Conservation (phyloP, 2,797 vertebrate genomes). For the Malurus splendens region DNA sequence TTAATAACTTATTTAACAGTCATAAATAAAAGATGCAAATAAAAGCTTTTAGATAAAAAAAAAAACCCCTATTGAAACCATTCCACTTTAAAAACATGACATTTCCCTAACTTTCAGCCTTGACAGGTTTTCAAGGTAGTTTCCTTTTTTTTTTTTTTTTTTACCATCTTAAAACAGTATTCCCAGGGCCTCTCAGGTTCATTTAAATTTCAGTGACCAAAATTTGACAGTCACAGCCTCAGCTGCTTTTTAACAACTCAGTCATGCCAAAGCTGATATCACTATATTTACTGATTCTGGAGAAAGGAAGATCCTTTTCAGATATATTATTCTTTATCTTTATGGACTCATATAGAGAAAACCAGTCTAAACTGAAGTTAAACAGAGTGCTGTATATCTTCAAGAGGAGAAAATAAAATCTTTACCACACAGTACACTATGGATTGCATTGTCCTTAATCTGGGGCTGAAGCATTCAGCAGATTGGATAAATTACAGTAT, state of each 20-base stretch:
- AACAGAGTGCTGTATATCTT: background rate
- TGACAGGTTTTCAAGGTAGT: background rate
- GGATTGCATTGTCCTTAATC: background rate
- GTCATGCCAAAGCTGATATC: background rate
- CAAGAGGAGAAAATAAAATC: background rate
- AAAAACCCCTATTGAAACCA: background rate
- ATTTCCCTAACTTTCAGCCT: background rate
- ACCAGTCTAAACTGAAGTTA: background rate
- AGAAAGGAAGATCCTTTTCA: background rate
- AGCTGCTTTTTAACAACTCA: background rate
- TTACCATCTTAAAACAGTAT: background rate
- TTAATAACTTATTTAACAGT: background rate
- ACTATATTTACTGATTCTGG: background rate
- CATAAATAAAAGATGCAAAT: constrained; percentile 33
- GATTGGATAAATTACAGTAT: background rate
- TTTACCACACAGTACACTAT: background rate
- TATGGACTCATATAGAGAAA: background rate
- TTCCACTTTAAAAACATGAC: background rate
- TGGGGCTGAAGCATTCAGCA: background rate
- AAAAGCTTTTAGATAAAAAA: background rate
- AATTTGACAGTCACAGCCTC: background rate
- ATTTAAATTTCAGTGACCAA: background rate
- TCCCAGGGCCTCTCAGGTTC: background rate
- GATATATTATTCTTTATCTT: background rate
- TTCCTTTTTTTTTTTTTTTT: background rate